Percentiles rank a stretch among this genome's conserved stretches.
These are phyloP conservation scores for Brachyptera risi DNA, from an alignment of 2,888 invertebrate genomes.

Conservation along the genomic window DNA sequence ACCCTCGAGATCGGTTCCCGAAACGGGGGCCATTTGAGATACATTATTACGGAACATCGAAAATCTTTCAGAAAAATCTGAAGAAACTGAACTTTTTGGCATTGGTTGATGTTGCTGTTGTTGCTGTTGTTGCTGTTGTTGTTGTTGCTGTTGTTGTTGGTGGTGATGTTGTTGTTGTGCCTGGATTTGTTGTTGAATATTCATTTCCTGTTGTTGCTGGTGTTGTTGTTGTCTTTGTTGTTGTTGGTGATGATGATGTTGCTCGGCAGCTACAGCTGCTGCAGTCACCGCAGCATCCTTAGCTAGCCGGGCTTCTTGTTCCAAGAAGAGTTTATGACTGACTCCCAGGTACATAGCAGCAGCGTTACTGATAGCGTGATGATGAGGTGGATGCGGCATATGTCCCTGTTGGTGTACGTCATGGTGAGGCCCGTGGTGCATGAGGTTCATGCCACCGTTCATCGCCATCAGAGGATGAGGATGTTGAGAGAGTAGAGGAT, in stretches of 20 bases:
- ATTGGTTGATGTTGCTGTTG: slow-evolving; percentile 46
- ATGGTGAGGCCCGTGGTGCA: slow-evolving; percentile 38
- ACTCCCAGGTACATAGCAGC: slow-evolving; percentile 71
- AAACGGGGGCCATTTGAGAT: slow-evolving; percentile 49
- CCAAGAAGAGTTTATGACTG: slow-evolving; percentile 72
- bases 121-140: slow-evolving; percentile 46
- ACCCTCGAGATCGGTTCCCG: slow-evolving; percentile 78
- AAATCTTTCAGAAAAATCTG: slow-evolving; percentile 70
- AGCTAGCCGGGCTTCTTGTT: slow-evolving; percentile 72
- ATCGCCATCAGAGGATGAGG: slow-evolving; percentile 46
- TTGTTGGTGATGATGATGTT: slow-evolving; percentile 43
- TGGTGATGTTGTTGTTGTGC: slow-evolving; percentile 54
- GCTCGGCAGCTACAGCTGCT: slow-evolving; percentile 34
- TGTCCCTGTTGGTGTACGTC: slow-evolving; percentile 32
- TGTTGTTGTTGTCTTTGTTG: slow-evolving; percentile 53
- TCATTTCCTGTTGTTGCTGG: slow-evolving; percentile 48
- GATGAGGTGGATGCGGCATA: slow-evolving; percentile 35
- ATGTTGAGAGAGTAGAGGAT: slow-evolving; percentile 35
- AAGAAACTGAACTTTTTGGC: slow-evolving; percentile 31
- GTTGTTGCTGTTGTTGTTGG: slow-evolving; percentile 54
- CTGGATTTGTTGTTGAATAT: slow-evolving; percentile 52
- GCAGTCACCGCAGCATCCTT: slow-evolving; percentile 46
- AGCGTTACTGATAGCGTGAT: slow-evolving; percentile 44
- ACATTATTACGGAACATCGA: slow-evolving; percentile 69
- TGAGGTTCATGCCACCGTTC: slow-evolving; percentile 54